These are phyloP conservation scores for Spondyliosoma cantharus DNA, from an alignment of 2,797 vertebrate genomes.

Conservation along the genomic window DNA sequence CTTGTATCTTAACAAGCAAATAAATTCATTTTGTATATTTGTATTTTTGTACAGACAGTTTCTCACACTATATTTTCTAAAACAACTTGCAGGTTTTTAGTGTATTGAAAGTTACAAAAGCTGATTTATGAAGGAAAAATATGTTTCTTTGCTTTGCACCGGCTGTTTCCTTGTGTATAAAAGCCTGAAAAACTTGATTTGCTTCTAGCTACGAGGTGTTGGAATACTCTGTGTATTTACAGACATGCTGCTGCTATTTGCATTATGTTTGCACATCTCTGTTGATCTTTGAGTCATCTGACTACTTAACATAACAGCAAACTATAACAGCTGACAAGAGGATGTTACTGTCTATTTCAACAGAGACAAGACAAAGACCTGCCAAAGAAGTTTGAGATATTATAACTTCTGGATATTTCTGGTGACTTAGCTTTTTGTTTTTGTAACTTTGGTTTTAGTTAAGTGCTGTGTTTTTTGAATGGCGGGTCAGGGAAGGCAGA, in stretches of 20 bases:
- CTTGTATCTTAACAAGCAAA: slow-evolving; percentile 7
- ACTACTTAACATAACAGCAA: slow-evolving; percentile 26
- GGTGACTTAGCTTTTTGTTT: neutral
- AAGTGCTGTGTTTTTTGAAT: slow-evolving; percentile 29
- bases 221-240: slow-evolving; percentile 37
- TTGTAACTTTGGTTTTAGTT: neutral
- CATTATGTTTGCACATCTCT: slow-evolving; percentile 13
- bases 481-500: slow-evolving; percentile 35
- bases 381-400: neutral
- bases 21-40: slow-evolving; percentile 21
- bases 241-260: neutral
- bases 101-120: neutral
- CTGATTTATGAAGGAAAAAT: neutral
- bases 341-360: slow-evolving; percentile 1
- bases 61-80: neutral
- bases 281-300: slow-evolving; percentile 57
- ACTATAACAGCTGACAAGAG: neutral
- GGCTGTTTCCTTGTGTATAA: neutral
- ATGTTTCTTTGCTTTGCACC: too few relatives aligned
- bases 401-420: neutral
- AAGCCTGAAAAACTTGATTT: slow-evolving; percentile 54
- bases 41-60: neutral
- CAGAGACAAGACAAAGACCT: neutral
- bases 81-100: neutral
- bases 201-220: slow-evolving; percentile 26